Percentiles rank a stretch among this genome's conserved stretches.
Evolutionary conservation across 2,797 vertebrate genomes (phyloP).

Genomic region (Rhinella marina): DNA sequence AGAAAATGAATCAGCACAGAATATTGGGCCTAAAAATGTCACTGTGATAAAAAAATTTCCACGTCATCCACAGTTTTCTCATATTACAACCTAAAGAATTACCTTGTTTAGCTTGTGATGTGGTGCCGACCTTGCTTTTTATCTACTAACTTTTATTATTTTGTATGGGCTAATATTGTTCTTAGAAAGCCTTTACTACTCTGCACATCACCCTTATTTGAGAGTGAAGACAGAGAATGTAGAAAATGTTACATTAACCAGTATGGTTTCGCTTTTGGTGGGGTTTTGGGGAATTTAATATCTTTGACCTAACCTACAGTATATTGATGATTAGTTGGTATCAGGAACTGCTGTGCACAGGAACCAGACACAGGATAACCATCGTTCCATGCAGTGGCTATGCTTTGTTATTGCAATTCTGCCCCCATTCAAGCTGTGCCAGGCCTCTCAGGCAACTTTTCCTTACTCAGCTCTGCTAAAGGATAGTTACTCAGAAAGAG

Average conservation of each 20-base stretch:
- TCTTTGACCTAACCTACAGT: no score
- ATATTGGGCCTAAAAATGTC: neutral
- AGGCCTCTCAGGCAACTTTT: no score
- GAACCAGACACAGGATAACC: no score
- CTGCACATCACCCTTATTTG: constrained; percentile 19
- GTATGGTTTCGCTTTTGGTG: neutral
- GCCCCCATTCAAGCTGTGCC: no score
- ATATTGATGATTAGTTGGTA: no score
- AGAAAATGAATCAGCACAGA: no score
- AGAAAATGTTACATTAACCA: neutral
- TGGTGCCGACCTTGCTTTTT: neutral
- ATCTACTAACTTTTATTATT: no score
- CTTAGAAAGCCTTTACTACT: neutral
- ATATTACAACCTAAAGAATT: constrained; percentile 3
- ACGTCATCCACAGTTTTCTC: neutral
- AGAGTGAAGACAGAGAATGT: neutral
- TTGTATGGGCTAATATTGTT: constrained; percentile 34
- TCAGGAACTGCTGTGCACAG: no score
- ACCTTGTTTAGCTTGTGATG: neutral
- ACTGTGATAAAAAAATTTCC: neutral
- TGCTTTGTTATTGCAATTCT: no score
- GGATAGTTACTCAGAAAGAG: no score
- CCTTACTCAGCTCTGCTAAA: no score
- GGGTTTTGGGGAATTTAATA: neutral
- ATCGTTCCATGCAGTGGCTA: no score